phyloP scores from a whole-genome alignment of 1,140 invertebrate genomes.

The Sarcophaga bullata region DNA sequence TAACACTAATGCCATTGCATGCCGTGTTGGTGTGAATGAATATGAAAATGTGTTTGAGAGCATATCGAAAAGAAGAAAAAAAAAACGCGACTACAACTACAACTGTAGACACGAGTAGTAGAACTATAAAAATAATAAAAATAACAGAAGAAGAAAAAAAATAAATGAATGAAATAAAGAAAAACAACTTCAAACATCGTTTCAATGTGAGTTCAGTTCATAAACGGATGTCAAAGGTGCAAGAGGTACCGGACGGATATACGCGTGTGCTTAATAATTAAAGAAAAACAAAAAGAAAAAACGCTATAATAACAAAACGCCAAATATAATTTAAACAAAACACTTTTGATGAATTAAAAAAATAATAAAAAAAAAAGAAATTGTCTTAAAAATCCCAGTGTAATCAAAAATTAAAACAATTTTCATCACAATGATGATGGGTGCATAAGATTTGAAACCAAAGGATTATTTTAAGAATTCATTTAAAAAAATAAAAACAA shows the following conservation, averaged over 20 bases:
- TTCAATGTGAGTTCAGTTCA: constrained; percentile 49
- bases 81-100: background rate
- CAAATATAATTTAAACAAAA: constrained; percentile 23
- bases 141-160: background rate
- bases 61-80: background rate
- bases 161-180: background rate
- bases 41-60: background rate
- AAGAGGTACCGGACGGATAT: constrained; percentile 49
- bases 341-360: background rate
- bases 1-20: background rate
- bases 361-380: background rate
- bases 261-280: constrained; percentile 21
- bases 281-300: background rate
- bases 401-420: constrained; percentile 29
- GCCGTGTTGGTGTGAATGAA: background rate
- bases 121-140: constrained; percentile 3
- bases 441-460: background rate
- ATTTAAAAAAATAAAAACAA: background rate
- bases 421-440: background rate
- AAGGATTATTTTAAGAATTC: background rate
- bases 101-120: background rate
- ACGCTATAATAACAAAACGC: background rate
- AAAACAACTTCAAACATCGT: constrained; percentile 39
- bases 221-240: constrained; percentile 60
- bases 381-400: background rate